These are phyloP conservation scores for Heliothis virescens DNA, from an alignment of 1,140 invertebrate genomes.

Conservation along the genomic window DNA sequence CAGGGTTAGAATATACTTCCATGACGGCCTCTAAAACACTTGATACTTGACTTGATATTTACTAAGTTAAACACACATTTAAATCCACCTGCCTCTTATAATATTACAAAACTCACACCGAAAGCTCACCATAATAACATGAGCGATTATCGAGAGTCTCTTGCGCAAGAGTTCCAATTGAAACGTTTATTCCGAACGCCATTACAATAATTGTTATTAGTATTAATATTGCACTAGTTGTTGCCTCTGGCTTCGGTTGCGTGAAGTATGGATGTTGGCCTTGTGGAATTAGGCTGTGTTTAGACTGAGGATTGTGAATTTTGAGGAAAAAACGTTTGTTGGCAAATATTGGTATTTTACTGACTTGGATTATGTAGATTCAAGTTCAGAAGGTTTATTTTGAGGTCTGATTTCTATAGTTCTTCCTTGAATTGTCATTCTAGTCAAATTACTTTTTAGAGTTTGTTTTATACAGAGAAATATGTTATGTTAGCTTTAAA, in stretches of 20 bases:
- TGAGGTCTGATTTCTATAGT: no score
- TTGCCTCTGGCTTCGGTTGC: conserved; percentile 29
- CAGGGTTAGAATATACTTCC: no score
- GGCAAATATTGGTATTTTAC: no score
- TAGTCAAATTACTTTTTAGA: no score
- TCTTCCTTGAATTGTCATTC: no score
- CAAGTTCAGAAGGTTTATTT: no score
- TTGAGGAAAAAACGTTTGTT: no score
- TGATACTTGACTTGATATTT: no score
- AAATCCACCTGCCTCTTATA: neutral
- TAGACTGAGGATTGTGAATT: neutral
- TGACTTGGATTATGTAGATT: no score
- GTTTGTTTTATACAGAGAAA: no score
- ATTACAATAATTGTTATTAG: conserved; percentile 36
- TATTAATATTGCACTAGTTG: conserved; percentile 6
- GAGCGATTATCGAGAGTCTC: neutral
- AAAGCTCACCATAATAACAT: neutral
- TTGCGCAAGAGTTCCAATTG: conserved; percentile 36
- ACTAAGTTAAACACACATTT: neutral
- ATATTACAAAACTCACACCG: conserved; percentile 9
- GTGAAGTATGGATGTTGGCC: conserved; percentile 19
- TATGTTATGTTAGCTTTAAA: no score
- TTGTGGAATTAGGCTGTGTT: neutral
- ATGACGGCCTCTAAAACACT: no score
- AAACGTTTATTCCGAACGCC: conserved; percentile 24